Percentiles rank a stretch among this genome's conserved stretches.
Conservation (phyloP, 1,140 invertebrate species). For the Drosophila orena region DNA sequence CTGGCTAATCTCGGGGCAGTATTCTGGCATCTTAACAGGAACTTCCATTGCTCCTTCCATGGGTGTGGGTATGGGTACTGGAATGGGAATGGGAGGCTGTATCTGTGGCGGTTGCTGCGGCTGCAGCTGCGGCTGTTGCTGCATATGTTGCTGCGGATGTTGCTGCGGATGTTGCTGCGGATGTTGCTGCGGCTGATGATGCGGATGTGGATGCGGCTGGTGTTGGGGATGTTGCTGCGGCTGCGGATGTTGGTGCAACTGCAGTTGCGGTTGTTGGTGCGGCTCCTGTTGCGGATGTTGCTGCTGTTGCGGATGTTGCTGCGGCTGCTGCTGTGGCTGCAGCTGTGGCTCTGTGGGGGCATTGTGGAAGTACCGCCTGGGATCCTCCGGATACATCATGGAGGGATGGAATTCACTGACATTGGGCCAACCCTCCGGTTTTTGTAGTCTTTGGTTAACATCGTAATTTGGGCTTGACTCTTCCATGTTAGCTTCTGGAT, state of each 20-base stretch:
- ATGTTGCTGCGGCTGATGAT: no score
- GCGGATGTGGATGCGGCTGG: no score
- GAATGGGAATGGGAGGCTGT: background rate
- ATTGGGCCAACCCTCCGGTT: constrained; percentile 37
- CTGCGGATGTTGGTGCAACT: no score
- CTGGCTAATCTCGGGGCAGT: constrained; percentile 15
- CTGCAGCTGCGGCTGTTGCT: no score
- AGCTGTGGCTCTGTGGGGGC: constrained; percentile 4
- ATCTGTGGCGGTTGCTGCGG: no score
- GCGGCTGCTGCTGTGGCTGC: background rate
- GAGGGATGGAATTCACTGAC: constrained; percentile 27
- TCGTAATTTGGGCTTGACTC: constrained; percentile 36
- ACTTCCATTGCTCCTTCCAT: constrained; percentile 16
- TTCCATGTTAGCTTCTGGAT: constrained; percentile 36
- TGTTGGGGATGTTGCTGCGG: no score
- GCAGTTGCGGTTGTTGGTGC: no score
- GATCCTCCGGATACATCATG: constrained; percentile 34
- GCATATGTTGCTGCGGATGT: no score
- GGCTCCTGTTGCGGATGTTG: no score
- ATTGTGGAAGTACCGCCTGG: constrained; percentile 37
- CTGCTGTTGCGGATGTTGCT: no score
- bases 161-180: no score
- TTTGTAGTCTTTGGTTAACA: constrained; percentile 38
- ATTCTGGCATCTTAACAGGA: constrained; percentile 32
- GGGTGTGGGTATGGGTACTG: constrained; percentile 10